Evolutionary conservation across 2,797 vertebrate genomes (phyloP).

Genomic region (Leptodactylus fallax): DNA sequence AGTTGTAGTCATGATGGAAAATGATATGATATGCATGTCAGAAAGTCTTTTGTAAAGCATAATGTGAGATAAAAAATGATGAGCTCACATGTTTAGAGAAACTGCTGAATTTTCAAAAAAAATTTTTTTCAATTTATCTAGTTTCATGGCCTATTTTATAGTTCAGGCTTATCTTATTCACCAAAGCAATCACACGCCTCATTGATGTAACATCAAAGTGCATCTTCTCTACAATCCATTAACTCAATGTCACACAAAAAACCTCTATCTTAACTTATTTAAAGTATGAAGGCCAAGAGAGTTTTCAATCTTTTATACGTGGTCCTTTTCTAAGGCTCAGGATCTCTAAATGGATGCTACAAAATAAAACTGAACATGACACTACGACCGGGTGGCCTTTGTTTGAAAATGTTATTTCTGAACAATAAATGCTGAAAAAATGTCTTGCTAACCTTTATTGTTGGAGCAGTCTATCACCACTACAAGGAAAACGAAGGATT

Average conservation of each 20-base stretch:
- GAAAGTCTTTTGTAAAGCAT: conserved; percentile 5
- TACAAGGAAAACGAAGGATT: too few species aligned
- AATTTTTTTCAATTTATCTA: conserved; percentile 35
- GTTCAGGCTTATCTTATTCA: conserved; percentile 28
- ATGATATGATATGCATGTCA: conserved; percentile 15
- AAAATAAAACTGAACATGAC: neutral
- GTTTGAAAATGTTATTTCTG: neutral
- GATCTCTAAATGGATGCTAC: neutral
- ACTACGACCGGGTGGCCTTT: neutral
- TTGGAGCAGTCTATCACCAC: neutral
- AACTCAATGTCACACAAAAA: conserved; percentile 49
- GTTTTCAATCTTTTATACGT: neutral
- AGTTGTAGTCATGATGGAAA: neutral
- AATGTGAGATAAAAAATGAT: conserved; percentile 9
- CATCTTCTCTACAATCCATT: conserved; percentile 52
- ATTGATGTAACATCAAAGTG: conserved; percentile 55
- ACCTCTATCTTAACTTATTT: conserved; percentile 49
- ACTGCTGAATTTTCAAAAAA: conserved; percentile 16
- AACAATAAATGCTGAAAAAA: neutral
- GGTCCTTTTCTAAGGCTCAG: neutral
- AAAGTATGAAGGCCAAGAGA: conserved; percentile 32
- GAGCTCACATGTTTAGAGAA: conserved; percentile 14
- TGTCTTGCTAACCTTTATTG: neutral
- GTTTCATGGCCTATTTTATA: conserved; percentile 46
- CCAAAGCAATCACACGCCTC: conserved; percentile 55